Conservation (phyloP, 2,797 vertebrate genomes). For the Sphaeramia orbicularis region DNA sequence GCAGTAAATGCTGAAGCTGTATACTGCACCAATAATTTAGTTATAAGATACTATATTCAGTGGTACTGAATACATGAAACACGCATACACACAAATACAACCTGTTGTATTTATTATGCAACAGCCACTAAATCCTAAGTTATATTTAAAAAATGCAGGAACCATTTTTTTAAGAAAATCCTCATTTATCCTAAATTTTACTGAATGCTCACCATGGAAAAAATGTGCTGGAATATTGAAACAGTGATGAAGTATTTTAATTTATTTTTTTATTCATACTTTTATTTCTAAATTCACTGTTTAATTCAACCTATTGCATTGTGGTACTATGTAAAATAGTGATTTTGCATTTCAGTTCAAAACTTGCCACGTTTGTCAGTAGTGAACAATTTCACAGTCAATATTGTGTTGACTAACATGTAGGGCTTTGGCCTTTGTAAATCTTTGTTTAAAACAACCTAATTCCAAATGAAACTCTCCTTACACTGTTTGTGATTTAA, state of each 20-base stretch:
- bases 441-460: no score
- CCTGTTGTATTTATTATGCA: constrained; percentile 23
- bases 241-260: background rate
- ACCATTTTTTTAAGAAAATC: constrained; percentile 22
- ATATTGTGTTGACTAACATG: no score
- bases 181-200: constrained; percentile 22
- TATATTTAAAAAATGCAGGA: constrained; percentile 12
- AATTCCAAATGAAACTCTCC: no score
- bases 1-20: constrained; percentile 15
- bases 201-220: constrained; percentile 8
- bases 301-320: no score
- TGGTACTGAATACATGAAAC: background rate
- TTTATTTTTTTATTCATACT: background rate
- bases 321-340: no score
- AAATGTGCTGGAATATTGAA: constrained; percentile 8
- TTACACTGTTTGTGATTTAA: no score
- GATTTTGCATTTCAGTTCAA: no score
- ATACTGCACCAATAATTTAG: background rate
- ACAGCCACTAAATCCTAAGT: constrained; percentile 28
- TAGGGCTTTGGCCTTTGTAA: no score
- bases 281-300: no score
- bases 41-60: no score
- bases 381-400: no score
- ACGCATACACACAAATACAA: constrained; percentile 13
- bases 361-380: no score